Base-by-base conservation (phyloP, 2,113 vertebrate genomes). In the Microcebus murinus region DNA sequence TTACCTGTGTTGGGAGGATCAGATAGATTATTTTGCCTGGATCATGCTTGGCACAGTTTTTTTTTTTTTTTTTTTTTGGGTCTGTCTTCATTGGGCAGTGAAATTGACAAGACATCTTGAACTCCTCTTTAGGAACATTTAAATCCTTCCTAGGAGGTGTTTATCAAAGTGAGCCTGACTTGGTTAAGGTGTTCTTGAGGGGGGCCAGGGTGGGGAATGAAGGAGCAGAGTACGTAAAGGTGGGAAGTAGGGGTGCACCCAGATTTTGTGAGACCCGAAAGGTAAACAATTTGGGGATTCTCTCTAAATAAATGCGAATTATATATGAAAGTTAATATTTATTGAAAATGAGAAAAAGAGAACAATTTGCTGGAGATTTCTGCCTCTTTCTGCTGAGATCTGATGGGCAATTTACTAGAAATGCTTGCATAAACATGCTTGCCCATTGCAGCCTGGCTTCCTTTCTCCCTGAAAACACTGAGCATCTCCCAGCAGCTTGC, bases 371-470 rank as follows among this genome's bases (percentile, higher is more conserved):
- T 50, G 31, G 48, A 52, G 20, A 34, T 52, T 36, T 45, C 50
- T 27, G 6, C 27, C 12, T 86, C 67, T 71, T 74, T 77, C 29
- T 34, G 14, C 61, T 59, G 90, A 68, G 55, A 9, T 65, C 61
- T 57, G 52, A 77, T 88, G 95, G 83, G 91, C 76, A n/a, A 14
- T 80, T 86, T 88, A 80, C 29, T 39, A 94, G 93, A 65, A 81
- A 48, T 50, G 45, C 82, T 87, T 80, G 79, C 50, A 15, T 13
- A 86, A 59, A 45, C 39, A 8, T 15, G 21, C 81, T 88, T 95
- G 61, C 90, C 81, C 84, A 82, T 73, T 85, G 85, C 52, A 50
- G 4, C 4, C 50, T 45, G 48, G 48, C 55, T 94, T 93, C 85
- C 70, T 9, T 34, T 59, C 61, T 52, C 70, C 12, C 48, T n/a